These are phyloP conservation scores for Endomychus coccineus DNA, from an alignment of 2,888 invertebrate species.

Conservation along the genomic window DNA sequence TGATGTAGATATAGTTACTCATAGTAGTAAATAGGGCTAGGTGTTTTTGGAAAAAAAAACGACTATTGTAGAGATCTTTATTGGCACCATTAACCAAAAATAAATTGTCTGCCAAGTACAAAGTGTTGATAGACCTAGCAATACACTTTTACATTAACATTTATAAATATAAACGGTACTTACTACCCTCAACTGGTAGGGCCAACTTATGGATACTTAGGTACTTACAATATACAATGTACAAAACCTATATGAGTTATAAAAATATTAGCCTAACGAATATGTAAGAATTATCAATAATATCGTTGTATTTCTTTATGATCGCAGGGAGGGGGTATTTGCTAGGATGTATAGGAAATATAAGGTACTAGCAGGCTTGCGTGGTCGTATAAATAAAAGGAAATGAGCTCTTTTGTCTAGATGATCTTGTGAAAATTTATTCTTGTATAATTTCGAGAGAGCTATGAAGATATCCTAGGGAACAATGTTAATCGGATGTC, in stretches of 20 bases:
- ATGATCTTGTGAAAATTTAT: too few species aligned
- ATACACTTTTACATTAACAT: slow-evolving; percentile 19
- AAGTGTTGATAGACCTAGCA: slow-evolving; percentile 16
- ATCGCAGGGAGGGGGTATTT: slow-evolving; percentile 21
- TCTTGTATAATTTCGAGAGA: too few species aligned
- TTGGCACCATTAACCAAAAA: slow-evolving; percentile 36
- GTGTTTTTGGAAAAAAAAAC: too few species aligned
- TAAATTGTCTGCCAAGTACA: slow-evolving; percentile 20
- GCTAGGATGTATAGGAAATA: not conserved
- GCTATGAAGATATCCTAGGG: too few species aligned
- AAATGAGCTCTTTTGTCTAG: too few species aligned
- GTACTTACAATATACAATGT: slow-evolving; percentile 42
- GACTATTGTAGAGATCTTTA: slow-evolving; percentile 35
- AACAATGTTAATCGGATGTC: too few species aligned
- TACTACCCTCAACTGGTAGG: slow-evolving; percentile 11
- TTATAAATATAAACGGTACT: slow-evolving; percentile 20
- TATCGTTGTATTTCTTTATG: not conserved
- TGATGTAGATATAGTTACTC: too few species aligned
- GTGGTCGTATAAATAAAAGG: too few species aligned
- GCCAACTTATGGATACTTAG: slow-evolving; percentile 26
- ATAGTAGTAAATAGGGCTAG: too few species aligned
- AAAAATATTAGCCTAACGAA: slow-evolving; percentile 39
- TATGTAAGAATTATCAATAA: not conserved
- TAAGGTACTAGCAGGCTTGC: too few species aligned
- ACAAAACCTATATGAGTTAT: slow-evolving; percentile 42